These are phyloP conservation scores for Squalus acanthias DNA, from an alignment of 2,797 vertebrate genomes.

Conservation along the genomic window DNA sequence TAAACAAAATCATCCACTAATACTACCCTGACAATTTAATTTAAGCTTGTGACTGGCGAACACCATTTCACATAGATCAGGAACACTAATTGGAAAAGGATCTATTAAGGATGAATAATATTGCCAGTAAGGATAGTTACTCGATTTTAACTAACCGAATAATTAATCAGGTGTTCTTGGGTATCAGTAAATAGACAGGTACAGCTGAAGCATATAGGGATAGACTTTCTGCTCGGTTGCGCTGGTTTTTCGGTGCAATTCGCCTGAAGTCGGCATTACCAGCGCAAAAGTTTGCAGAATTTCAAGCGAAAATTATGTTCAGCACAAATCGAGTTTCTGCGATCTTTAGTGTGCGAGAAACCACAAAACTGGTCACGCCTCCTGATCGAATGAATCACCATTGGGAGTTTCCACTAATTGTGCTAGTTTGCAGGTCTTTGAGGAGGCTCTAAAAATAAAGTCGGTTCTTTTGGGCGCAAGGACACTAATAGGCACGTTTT, in stretches of 20 bases:
- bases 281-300: background rate
- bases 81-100: constrained; percentile 14
- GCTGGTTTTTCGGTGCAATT: too few relatives aligned
- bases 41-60: background rate
- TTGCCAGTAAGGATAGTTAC: background rate
- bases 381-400: background rate
- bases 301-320: background rate
- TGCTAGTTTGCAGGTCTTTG: background rate
- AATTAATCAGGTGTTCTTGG: background rate
- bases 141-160: background rate
- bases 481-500: background rate
- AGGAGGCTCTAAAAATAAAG: background rate
- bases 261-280: background rate
- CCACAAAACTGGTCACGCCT: background rate
- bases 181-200: background rate
- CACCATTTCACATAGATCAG: background rate
- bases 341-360: background rate
- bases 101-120: constrained; percentile 15
- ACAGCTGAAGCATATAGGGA: background rate
- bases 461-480: background rate
- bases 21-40: background rate
- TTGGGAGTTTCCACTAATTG: background rate
- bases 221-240: background rate
- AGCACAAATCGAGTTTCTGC: background rate
- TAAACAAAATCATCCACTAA: background rate